A percentile compares a stretch with the other conserved stretches of the same genome.
phyloP scores from a whole-genome alignment of 2,113 vertebrate genomes.

The Cranoglanis bouderius region DNA sequence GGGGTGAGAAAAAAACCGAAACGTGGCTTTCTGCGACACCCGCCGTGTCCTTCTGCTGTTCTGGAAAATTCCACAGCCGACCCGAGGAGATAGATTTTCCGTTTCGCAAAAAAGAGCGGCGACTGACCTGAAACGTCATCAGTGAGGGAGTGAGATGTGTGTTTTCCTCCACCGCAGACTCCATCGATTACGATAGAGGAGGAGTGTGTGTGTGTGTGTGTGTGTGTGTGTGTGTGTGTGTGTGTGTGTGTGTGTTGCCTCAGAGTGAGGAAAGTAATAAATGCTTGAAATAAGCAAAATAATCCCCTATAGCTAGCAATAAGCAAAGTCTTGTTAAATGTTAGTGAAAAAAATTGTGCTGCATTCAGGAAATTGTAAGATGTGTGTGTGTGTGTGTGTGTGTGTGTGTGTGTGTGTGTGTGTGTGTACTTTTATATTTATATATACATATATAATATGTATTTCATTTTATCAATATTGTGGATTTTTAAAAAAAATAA shows the following conservation, averaged over 20 bases:
- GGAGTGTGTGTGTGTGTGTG: neutral
- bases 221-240: neutral
- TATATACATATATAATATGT: too few relatives aligned
- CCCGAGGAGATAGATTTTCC: slow-evolving; percentile 28
- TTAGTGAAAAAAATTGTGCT: neutral
- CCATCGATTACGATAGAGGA: neutral
- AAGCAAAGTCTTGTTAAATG: neutral
- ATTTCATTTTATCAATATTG: neutral
- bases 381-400: too few relatives aligned
- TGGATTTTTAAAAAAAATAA: neutral
- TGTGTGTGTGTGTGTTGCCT: neutral
- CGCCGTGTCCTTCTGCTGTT: slow-evolving; percentile 22
- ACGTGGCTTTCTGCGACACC: neutral
- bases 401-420: too few relatives aligned
- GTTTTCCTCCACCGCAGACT: neutral
- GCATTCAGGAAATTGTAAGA: neutral
- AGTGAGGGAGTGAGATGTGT: neutral
- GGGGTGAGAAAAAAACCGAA: too few relatives aligned
- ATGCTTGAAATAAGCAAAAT: neutral
- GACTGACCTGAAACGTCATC: slow-evolving; percentile 26
- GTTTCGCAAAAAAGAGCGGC: slow-evolving; percentile 21
- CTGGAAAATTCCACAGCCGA: slow-evolving; percentile 12
- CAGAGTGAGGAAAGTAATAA: neutral
- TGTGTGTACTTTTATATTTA: too few relatives aligned
- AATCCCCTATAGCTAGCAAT: neutral